Evolutionary conservation across 2,888 invertebrate genomes (phyloP).

Genomic region (Harpalus rubripes): DNA sequence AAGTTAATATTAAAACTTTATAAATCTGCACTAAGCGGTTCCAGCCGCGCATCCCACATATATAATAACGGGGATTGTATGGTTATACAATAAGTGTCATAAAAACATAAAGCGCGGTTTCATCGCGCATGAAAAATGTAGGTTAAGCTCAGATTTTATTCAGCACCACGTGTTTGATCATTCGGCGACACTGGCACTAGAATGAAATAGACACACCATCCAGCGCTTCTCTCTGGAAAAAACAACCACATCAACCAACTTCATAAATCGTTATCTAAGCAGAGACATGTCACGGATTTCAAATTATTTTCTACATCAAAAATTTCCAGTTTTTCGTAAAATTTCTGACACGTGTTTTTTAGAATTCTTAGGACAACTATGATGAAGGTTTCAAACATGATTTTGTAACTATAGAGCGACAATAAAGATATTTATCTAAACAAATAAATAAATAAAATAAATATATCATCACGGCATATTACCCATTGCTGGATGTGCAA

Average conservation of each 20-base stretch:
- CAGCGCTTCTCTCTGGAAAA: background rate
- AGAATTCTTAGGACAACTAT: no score
- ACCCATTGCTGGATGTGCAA: no score
- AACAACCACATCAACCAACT: background rate
- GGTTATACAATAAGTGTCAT: conserved; percentile 63
- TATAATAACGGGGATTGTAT: conserved; percentile 57
- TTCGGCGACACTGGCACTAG: conserved; percentile 7
- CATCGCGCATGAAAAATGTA: conserved; percentile 61
- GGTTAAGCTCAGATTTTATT: conserved; percentile 60
- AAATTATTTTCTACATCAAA: background rate
- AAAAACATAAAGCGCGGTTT: conserved; percentile 47
- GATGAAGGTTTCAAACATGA: no score
- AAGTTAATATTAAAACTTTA: conserved; percentile 65
- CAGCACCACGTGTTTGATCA: conserved; percentile 53
- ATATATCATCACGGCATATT: no score
- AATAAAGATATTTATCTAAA: no score
- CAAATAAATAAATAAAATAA: no score
- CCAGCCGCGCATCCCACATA: conserved; percentile 25
- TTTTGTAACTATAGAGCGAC: no score
- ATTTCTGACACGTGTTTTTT: no score
- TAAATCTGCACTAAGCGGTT: conserved; percentile 62
- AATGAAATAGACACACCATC: background rate
- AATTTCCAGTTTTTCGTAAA: background rate
- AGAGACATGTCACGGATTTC: conserved; percentile 6
- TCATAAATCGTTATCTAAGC: conserved; percentile 16